phyloP scores from a whole-genome alignment of 1,140 invertebrate genomes.

The Leptoteleia sp. region DNA sequence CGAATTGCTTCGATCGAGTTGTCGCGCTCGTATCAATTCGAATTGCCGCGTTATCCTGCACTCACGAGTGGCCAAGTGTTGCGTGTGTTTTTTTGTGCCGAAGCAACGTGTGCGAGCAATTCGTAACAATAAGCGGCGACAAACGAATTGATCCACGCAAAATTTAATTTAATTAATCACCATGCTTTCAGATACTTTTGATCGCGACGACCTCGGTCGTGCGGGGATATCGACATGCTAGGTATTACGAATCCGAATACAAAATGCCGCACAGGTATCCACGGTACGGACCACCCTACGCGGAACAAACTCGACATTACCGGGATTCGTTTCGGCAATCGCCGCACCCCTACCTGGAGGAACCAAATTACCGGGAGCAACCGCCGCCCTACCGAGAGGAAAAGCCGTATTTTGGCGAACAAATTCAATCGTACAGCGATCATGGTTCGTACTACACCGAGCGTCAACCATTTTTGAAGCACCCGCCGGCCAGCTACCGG shows the following conservation, averaged over 20 bases:
- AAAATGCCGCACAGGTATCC: slow-evolving; percentile 32
- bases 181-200: slow-evolving; percentile 64
- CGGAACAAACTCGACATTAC: slow-evolving; percentile 45
- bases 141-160: too few species aligned
- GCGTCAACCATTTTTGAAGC: slow-evolving; percentile 31
- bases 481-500: slow-evolving; percentile 14
- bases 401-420: slow-evolving; percentile 32
- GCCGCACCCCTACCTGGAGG: slow-evolving; percentile 26
- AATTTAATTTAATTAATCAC: background rate
- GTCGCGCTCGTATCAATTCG: too few species aligned
- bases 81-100: slow-evolving; percentile 1
- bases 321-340: slow-evolving; percentile 46
- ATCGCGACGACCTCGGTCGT: slow-evolving; percentile 60
- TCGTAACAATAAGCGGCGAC: too few species aligned
- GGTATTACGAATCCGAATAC: slow-evolving; percentile 49
- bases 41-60: slow-evolving; percentile 2
- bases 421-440: slow-evolving; percentile 25
- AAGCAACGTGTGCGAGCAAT: too few species aligned
- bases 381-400: slow-evolving; percentile 23
- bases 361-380: slow-evolving; percentile 25
- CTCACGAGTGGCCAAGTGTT: slow-evolving; percentile 18
- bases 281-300: slow-evolving; percentile 26
- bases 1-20: background rate
- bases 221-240: slow-evolving; percentile 47
- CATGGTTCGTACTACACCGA: slow-evolving; percentile 39